Evolutionary conservation across 1,140 invertebrate species (phyloP).

Genomic region (Atopsyche davidsoni): DNA sequence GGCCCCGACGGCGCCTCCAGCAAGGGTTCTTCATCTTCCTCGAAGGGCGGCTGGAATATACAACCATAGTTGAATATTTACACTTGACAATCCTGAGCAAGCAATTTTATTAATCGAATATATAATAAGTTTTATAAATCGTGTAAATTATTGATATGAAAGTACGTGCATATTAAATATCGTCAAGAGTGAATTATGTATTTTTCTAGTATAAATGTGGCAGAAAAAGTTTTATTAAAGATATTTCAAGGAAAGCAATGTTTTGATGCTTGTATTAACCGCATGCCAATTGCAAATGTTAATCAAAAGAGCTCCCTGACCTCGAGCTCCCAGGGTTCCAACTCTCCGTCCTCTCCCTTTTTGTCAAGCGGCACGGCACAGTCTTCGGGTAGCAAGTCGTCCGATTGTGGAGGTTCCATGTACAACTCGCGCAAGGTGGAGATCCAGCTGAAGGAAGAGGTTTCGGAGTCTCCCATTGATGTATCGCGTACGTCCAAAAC

Average conservation of each 20-base stretch:
- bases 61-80: too few relatives aligned
- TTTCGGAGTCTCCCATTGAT: slow-evolving; percentile 60
- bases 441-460: slow-evolving; percentile 59
- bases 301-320: slow-evolving; percentile 28
- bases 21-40: too few relatives aligned
- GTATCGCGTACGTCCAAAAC: slow-evolving; percentile 60
- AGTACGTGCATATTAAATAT: background rate
- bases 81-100: too few relatives aligned
- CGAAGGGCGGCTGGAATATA: too few relatives aligned
- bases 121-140: background rate
- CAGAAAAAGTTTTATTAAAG: background rate
- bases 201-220: background rate
- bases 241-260: background rate
- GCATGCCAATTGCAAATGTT: too few relatives aligned
- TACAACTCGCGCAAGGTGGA: slow-evolving; percentile 55
- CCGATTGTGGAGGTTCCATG: slow-evolving; percentile 38
- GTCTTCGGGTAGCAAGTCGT: background rate
- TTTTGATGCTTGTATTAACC: background rate
- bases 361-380: slow-evolving; percentile 19
- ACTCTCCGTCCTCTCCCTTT: slow-evolving; percentile 5
- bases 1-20: too few relatives aligned
- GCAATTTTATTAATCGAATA: too few relatives aligned
- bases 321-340: slow-evolving; percentile 34
- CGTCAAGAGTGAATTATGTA: background rate
- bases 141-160: background rate